Base-by-base conservation (phyloP, 2,113 vertebrate genomes). In the Sebastes fasciatus region DNA sequence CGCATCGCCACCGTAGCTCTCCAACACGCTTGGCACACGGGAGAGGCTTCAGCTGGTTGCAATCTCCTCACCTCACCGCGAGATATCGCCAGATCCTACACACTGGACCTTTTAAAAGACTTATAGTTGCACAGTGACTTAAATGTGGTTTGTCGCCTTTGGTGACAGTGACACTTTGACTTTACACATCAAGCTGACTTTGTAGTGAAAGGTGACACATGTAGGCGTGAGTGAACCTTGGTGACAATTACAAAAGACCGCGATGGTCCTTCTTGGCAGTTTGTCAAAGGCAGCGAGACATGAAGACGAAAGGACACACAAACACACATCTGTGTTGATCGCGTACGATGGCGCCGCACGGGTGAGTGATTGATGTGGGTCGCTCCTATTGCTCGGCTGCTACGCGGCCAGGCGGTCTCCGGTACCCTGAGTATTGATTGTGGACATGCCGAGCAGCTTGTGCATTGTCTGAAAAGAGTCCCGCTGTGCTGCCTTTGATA, bases 341-440 rank as follows among this genome's bases (percentile, higher is more conserved):
- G 16, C 13, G 61, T 63, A 19, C 13, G 66, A 68, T 62, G 74
- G 17, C 1, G 9, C 73, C 42, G 63, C 13, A 6, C 23, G 52
- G 19, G 64, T 19, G 71, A 64, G 10, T 61, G 74, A 71, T 40
- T 74, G 16, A 58, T 48, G 58, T 51, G 54, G 45, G 65, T 43
- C 2, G 51, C 40, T 57, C 45, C 34, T 46, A 6, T 14, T 11
- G 19, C 74, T 34, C 0, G 6, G 2, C 55, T 34, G 2, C 55
- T 34, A 2, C 68, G 4, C 67, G 13, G 74, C 51, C 74, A 4
- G 74, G 65, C 6, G 23, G 62, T 73, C 78, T 62, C 54, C 51
- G 8, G 40, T 12, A n/a, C 57, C 48, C 78, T 21, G 51, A 0
- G 70, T 86, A 91, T 93, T 88, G 85, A 93, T 94, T 69, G 75